Conservation (phyloP, 2,113 vertebrate species). For the Heterochromis multidens region DNA sequence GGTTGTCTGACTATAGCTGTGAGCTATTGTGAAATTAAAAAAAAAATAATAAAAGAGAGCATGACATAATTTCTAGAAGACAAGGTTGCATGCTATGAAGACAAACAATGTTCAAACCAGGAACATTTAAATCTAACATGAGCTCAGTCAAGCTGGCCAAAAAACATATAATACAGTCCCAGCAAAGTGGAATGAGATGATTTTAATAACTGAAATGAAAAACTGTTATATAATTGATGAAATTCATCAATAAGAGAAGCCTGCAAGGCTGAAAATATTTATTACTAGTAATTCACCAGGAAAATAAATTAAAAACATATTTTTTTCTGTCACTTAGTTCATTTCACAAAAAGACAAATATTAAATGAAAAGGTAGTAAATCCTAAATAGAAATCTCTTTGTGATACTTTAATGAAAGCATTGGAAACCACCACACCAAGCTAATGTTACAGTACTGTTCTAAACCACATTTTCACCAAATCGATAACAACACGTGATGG, state of each 20-base stretch:
- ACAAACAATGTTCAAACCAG: background rate
- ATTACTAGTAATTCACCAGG: background rate
- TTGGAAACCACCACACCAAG: background rate
- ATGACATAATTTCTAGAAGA: background rate
- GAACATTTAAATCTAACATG: background rate
- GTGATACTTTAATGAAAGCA: background rate
- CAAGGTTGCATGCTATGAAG: background rate
- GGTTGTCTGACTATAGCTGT: background rate
- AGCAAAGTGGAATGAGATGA: background rate
- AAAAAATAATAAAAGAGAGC: background rate
- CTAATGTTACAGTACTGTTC: background rate
- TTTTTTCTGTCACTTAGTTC: background rate
- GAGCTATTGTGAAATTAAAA: background rate
- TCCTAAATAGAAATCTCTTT: background rate
- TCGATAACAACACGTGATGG: slow-evolving; percentile 12
- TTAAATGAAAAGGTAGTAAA: background rate
- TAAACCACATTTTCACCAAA: slow-evolving; percentile 22
- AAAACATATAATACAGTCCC: background rate
- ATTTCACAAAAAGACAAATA: background rate
- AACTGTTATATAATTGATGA: background rate
- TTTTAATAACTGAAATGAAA: background rate
- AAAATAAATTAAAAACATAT: background rate
- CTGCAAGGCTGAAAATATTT: background rate
- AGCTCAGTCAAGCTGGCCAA: background rate
- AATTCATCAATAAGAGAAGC: background rate